A percentile compares a stretch with the other conserved stretches of the same genome.
Conservation (phyloP, 2,113 vertebrate genomes). For the Cochlearius cochlearius region DNA sequence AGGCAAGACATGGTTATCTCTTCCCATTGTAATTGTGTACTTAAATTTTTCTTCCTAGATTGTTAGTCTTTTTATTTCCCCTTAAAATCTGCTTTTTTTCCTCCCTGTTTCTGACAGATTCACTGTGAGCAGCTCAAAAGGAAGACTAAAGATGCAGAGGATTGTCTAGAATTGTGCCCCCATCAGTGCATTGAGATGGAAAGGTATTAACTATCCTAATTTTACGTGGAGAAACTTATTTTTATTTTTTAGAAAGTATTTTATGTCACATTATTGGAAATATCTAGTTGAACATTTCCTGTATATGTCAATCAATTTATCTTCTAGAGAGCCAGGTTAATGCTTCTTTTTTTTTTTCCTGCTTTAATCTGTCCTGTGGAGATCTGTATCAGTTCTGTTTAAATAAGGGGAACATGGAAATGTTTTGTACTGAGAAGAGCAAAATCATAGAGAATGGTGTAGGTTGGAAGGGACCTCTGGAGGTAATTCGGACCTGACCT, state of each 20-base stretch:
- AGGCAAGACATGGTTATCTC: not conserved
- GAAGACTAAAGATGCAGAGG: not conserved
- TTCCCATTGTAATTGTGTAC: not conserved
- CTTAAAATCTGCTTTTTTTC: not conserved
- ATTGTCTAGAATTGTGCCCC: not conserved
- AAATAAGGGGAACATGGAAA: not conserved
- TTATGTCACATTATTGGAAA: not conserved
- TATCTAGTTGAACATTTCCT: not conserved
- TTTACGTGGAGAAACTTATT: not conserved
- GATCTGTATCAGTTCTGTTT: not conserved
- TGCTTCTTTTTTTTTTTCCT: not conserved
- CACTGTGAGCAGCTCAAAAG: not conserved
- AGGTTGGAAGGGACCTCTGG: not conserved
- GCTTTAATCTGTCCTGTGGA: not conserved
- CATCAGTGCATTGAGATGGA: constrained; percentile 52
- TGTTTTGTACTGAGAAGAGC: not conserved
- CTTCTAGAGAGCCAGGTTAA: not conserved
- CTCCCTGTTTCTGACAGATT: constrained; percentile 30
- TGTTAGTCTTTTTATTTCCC: not conserved
- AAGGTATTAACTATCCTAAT: constrained; percentile 54
- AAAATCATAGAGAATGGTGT: not conserved
- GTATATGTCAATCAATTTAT: not conserved
- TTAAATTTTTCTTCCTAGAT: not conserved
- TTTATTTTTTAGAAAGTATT: not conserved
- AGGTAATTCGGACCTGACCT: not conserved